Base-by-base conservation (phyloP, 30 jellyfish, hydroid and myxozoan genomes). In the Aurelia sp. region DNA sequence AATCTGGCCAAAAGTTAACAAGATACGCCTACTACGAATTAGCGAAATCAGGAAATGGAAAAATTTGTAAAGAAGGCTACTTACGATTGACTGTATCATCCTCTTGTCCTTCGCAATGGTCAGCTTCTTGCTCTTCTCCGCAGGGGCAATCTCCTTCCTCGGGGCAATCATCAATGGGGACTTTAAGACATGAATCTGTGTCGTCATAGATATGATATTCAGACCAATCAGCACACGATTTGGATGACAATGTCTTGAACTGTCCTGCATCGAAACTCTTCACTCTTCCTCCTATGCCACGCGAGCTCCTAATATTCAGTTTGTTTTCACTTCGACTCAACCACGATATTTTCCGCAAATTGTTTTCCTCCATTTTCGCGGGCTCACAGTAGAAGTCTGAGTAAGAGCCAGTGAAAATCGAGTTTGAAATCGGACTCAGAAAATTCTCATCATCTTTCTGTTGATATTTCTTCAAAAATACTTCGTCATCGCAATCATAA, bases 341-440 rank as follows among this genome's bases (percentile, higher is more conserved):
- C 63, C 20, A 35, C 4, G 80, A 69, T 15, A 17, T 69, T 24
- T 69, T 38, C 19, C 31, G 13, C 63, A 69, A 69, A 20, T 69
- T 69, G 64, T 22, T 0, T 11, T 35, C 38, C 71, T 38, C 33
- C 17, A 19, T 13, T 57, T 51, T 33, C 17, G 48, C 41, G 13
- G 38, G 30, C 33, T 78, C 81, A 73, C 78, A 64, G 50, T 80
- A 80, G 38, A 64, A 80, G 40, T 63, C 82, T 16, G 82, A 80
- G 22, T 80, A 80, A 7, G 90, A 65, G 61, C 68, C 60, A 33
- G 47, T 48, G 27, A 80, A 65, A 33, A 51, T 48, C 24, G 74
- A 41, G 6, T 15, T 80, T 17, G 67, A 40, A 18, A 38, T 65
- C 31, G 68, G 82, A 16, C 60, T 65, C 18, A 65, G 1, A 27